Conservation (phyloP, 2,113 vertebrate genomes). For the Archocentrus centrarchus region DNA sequence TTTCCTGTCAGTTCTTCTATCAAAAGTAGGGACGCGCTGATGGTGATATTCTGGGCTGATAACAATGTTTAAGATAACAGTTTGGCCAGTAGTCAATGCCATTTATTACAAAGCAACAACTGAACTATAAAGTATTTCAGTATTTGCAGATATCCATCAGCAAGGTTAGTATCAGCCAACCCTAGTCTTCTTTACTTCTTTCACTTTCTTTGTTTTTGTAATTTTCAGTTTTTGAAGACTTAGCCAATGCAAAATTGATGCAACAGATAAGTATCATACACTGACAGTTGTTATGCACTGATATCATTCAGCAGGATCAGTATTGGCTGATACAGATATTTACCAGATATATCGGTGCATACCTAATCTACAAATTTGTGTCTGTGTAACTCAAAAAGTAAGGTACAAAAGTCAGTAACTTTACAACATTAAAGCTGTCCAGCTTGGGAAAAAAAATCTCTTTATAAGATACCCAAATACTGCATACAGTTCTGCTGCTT, state of each 20-base stretch:
- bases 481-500: neutral
- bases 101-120: neutral
- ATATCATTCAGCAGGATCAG: neutral
- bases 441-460: too few relatives aligned
- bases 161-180: neutral
- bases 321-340: too few relatives aligned
- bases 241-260: fast-evolving
- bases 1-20: neutral
- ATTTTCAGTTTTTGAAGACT: too few relatives aligned
- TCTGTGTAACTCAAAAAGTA: fast-evolving
- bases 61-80: too few relatives aligned
- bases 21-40: neutral
- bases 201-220: neutral
- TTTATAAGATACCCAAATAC: neutral
- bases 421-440: neutral
- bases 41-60: neutral
- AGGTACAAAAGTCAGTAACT: neutral
- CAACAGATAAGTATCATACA: neutral
- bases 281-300: neutral
- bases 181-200: neutral
- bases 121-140: neutral
- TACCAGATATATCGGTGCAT: neutral
- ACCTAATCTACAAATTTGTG: neutral
- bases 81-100: too few relatives aligned
- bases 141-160: neutral